A percentile compares a stretch with the other conserved stretches of the same genome.
These are phyloP conservation scores for Cerastis rubricosa DNA, from an alignment of 2,888 invertebrate genomes.

Conservation along the genomic window DNA sequence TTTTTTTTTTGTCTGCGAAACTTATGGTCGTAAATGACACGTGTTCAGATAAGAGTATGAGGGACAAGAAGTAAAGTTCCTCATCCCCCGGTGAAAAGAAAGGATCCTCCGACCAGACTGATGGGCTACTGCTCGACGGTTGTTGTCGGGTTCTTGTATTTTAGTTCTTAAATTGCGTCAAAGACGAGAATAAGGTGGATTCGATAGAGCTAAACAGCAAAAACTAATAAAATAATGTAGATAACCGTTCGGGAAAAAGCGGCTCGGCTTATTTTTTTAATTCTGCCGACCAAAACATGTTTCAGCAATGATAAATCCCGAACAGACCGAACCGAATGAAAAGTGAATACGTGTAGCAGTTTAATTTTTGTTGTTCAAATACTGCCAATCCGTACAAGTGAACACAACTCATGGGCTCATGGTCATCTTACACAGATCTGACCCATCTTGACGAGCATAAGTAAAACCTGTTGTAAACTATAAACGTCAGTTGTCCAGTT, in stretches of 20 bases:
- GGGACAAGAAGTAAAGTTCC: background rate
- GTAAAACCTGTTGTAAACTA: constrained; percentile 39
- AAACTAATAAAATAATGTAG: background rate
- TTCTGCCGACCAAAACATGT: background rate
- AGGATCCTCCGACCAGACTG: background rate
- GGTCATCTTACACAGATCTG: background rate
- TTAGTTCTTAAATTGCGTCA: background rate
- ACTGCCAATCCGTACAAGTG: background rate
- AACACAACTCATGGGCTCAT: background rate
- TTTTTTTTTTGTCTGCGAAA: background rate
- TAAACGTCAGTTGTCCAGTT: constrained; percentile 45
- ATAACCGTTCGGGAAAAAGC: background rate
- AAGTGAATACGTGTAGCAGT: background rate
- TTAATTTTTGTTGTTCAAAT: background rate
- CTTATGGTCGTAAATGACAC: background rate
- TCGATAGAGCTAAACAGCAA: background rate
- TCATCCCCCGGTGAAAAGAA: background rate
- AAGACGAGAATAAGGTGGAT: background rate
- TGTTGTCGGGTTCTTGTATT: no score
- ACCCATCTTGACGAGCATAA: constrained; percentile 21
- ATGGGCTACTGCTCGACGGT: background rate
- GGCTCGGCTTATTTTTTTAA: background rate
- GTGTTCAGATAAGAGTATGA: background rate
- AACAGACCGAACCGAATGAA: background rate
- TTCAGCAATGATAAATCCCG: background rate